Conservation (phyloP, 1,140 invertebrate genomes). For the Anagrus nilaparvatae region DNA sequence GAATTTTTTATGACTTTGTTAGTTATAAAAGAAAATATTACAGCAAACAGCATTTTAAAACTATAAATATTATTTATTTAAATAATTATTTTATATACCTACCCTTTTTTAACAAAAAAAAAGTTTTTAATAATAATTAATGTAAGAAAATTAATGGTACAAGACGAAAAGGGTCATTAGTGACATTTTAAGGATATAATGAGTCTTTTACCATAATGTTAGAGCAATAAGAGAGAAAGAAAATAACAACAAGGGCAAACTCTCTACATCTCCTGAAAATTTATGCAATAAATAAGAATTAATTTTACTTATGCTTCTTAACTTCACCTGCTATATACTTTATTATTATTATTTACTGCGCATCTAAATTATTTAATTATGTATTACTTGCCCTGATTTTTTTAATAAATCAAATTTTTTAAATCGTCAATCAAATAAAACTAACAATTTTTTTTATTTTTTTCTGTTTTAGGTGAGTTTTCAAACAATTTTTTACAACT, state of each 20-base stretch:
- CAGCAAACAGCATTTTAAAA: not conserved
- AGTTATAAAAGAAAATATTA: too few relatives aligned
- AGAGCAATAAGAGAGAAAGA: slow-evolving; percentile 10
- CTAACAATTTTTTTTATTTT: not conserved
- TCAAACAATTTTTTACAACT: too few relatives aligned
- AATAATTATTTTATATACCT: not conserved
- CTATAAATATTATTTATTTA: not conserved
- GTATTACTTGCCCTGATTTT: too few relatives aligned
- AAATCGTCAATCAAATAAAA: too few relatives aligned
- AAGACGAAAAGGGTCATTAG: slow-evolving; percentile 21
- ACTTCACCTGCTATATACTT: slow-evolving; percentile 22
- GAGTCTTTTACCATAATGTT: not conserved
- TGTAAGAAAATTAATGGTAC: slow-evolving; percentile 12
- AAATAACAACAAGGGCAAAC: slow-evolving; percentile 29
- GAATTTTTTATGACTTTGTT: too few relatives aligned
- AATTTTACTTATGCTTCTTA: slow-evolving; percentile 16
- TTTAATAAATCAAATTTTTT: too few relatives aligned
- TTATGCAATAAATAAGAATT: not conserved
- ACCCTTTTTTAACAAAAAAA: not conserved
- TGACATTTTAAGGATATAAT: slow-evolving; percentile 22
- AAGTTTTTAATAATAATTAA: too few relatives aligned
- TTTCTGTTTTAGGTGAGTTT: slow-evolving; percentile 12
- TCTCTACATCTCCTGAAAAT: slow-evolving; percentile 8
- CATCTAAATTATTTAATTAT: too few relatives aligned
- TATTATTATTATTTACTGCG: slow-evolving; percentile 9